Percentiles rank a stretch among this genome's conserved stretches.
These are phyloP conservation scores for Engystomops pustulosus DNA, from an alignment of 2,113 vertebrate genomes.

Conservation along the genomic window DNA sequence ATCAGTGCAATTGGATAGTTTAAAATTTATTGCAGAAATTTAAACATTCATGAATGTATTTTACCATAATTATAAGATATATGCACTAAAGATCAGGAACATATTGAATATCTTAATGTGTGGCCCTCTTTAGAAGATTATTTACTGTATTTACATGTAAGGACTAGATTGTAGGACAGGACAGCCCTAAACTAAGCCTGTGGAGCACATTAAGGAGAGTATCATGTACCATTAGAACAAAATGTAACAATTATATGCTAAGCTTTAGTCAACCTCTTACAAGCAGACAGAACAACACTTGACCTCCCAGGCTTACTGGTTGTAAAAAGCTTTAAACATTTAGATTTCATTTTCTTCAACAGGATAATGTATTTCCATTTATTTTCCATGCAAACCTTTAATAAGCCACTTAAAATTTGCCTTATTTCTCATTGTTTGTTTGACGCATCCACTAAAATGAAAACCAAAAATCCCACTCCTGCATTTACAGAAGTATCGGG, in stretches of 20 bases:
- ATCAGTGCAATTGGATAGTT: neutral
- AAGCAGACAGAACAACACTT: conserved; percentile 33
- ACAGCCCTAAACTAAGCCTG: conserved; percentile 8
- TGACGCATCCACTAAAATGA: conserved; percentile 11
- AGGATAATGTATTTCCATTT: conserved; percentile 16
- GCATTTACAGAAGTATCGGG: conserved; percentile 39
- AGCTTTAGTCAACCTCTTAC: conserved; percentile 40
- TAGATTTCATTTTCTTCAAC: conserved; percentile 16
- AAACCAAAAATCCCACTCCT: conserved; percentile 25
- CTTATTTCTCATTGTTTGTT: conserved; percentile 38
- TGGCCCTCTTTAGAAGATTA: conserved; percentile 35
- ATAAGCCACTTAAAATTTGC: conserved; percentile 34
- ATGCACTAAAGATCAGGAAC: neutral
- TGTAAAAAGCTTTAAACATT: conserved; percentile 23
- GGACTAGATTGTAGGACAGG: conserved; percentile 6
- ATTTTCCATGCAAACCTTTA: conserved; percentile 34
- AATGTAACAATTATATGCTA: conserved; percentile 45
- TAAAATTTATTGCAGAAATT: neutral
- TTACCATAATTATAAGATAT: neutral
- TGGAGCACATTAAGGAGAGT: conserved; percentile 33
- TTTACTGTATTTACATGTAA: conserved; percentile 11
- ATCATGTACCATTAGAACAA: conserved; percentile 42
- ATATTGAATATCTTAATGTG: conserved; percentile 27
- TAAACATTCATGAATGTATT: neutral
- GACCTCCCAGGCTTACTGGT: conserved; percentile 36